Conservation (phyloP, 2,113 vertebrate genomes). For the Odocoileus virginianus region DNA sequence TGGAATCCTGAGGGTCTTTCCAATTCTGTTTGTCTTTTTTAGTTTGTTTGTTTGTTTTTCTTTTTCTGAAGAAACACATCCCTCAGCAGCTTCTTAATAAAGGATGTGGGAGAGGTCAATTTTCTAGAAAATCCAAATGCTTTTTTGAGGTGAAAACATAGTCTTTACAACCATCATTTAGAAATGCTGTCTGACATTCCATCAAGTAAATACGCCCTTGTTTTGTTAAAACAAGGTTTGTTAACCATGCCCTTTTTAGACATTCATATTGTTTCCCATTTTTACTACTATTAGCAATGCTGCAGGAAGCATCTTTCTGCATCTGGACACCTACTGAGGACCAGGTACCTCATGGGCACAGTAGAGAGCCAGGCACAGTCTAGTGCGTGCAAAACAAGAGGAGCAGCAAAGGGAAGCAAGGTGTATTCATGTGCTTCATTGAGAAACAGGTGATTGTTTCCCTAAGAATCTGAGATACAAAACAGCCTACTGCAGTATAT, state of each 20-base stretch:
- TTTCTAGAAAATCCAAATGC: background rate
- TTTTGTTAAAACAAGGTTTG: background rate
- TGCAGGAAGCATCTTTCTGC: background rate
- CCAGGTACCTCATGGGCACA: background rate
- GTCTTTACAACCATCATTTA: background rate
- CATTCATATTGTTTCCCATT: background rate
- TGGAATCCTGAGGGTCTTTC: background rate
- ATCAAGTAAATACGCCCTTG: background rate
- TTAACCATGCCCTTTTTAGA: background rate
- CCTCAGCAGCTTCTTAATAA: background rate
- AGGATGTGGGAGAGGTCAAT: background rate
- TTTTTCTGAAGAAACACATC: background rate
- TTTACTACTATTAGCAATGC: background rate
- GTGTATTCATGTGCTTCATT: too few species aligned
- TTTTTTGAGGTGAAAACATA: background rate
- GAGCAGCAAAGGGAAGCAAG: background rate
- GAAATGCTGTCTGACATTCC: background rate
- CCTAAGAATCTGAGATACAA: background rate
- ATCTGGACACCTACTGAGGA: background rate
- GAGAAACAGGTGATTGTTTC: background rate
- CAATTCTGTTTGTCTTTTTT: background rate
- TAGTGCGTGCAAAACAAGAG: background rate
- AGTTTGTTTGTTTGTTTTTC: background rate
- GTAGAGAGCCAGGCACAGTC: background rate
- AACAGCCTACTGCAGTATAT: background rate